Conservation (phyloP, 2,113 vertebrate species). For the Merops nubicus region DNA sequence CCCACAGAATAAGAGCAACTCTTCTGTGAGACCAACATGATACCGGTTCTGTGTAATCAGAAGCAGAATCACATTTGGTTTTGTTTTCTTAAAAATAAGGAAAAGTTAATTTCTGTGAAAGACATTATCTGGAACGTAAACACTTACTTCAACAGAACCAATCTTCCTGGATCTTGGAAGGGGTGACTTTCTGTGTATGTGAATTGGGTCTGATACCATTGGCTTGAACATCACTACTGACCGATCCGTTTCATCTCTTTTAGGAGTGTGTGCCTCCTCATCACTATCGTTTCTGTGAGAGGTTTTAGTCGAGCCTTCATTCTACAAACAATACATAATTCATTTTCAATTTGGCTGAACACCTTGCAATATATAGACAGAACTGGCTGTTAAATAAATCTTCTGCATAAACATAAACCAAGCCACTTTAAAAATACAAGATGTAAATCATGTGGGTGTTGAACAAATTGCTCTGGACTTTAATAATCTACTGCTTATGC, state of each 20-base stretch:
- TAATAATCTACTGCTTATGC: background rate
- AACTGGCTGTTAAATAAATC: background rate
- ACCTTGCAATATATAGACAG: background rate
- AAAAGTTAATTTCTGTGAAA: slow-evolving; percentile 22
- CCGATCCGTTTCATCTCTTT: slow-evolving; percentile 85
- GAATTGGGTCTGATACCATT: slow-evolving; percentile 90
- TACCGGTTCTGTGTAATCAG: background rate
- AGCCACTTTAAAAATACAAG: background rate
- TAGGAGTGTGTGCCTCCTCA: slow-evolving; percentile 79
- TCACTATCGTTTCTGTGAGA: slow-evolving; percentile 80
- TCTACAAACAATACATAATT: slow-evolving; percentile 70
- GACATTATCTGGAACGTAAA: slow-evolving; percentile 1
- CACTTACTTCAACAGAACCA: slow-evolving; percentile 87
- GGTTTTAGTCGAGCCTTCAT: slow-evolving; percentile 80
- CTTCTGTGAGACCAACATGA: background rate
- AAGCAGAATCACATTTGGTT: background rate
- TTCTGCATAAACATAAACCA: background rate
- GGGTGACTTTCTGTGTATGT: slow-evolving; percentile 89
- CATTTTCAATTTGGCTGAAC: background rate
- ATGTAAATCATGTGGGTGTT: background rate
- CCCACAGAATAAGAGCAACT: background rate
- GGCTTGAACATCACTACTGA: slow-evolving; percentile 85
- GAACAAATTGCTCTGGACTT: background rate
- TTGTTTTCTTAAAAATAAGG: slow-evolving; percentile 13
- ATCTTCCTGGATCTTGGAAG: slow-evolving; percentile 87